phyloP scores from a whole-genome alignment of 1,140 invertebrate species.

The Trissolcus basalis region DNA sequence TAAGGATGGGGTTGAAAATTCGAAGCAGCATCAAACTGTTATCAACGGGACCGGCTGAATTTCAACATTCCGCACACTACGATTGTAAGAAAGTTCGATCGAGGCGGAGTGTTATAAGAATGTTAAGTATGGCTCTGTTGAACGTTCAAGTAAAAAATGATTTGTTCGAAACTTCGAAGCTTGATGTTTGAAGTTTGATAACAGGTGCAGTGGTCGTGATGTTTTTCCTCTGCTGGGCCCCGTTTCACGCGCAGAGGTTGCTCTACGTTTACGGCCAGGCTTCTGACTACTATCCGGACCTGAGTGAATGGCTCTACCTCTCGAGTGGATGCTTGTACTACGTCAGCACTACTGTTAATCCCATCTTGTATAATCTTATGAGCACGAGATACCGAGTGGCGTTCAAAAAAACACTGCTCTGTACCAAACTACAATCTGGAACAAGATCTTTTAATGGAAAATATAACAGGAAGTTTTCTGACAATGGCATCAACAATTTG shows the following conservation, averaged over 20 bases:
- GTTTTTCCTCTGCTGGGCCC: slow-evolving; percentile 98
- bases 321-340: slow-evolving; percentile 90
- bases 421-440: slow-evolving; percentile 11
- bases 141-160: not conserved
- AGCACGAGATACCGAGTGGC: slow-evolving; percentile 88
- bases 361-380: slow-evolving; percentile 94
- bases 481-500: not conserved
- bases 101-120: slow-evolving; percentile 85
- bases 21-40: slow-evolving; percentile 76
- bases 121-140: slow-evolving; percentile 82
- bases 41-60: slow-evolving; percentile 61
- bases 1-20: slow-evolving; percentile 85
- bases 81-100: slow-evolving; percentile 81
- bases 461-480: slow-evolving; percentile 15
- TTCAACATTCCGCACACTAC: slow-evolving; percentile 81
- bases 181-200: slow-evolving; percentile 13
- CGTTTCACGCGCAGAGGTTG: slow-evolving; percentile 94
- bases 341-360: slow-evolving; percentile 91
- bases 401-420: slow-evolving; percentile 77
- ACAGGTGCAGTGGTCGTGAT: slow-evolving; percentile 95
- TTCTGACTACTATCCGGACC: slow-evolving; percentile 78
- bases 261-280: slow-evolving; percentile 83
- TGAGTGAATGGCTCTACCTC: slow-evolving; percentile 88
- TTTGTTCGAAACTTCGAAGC: not conserved
- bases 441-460: slow-evolving; percentile 4